A percentile compares a stretch with the other conserved stretches of the same genome.
These are phyloP conservation scores for Eupelmus urozonus DNA, from an alignment of 2,888 invertebrate species.

Conservation along the genomic window DNA sequence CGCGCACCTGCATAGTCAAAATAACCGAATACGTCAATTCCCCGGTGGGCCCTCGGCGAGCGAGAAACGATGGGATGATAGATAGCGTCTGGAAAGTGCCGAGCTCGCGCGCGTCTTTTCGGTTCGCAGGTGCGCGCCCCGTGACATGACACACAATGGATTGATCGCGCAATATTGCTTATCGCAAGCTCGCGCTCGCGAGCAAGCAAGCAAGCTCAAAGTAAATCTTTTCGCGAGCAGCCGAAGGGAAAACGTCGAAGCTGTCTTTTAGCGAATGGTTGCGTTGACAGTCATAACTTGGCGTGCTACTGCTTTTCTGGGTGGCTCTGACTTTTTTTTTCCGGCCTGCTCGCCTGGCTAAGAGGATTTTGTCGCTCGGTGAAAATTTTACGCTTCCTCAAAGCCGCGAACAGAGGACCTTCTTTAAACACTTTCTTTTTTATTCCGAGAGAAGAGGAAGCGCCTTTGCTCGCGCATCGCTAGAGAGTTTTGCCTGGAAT, in stretches of 20 bases:
- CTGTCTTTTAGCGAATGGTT: neutral
- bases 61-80: slow-evolving; percentile 49
- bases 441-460: neutral
- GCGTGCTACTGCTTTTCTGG: too few species aligned
- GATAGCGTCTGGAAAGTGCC: slow-evolving; percentile 46
- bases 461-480: neutral
- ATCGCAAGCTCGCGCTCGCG: slow-evolving; percentile 19
- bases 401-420: slow-evolving; percentile 25
- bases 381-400: slow-evolving; percentile 3
- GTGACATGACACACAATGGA: slow-evolving; percentile 46
- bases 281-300: neutral
- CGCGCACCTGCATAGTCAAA: slow-evolving; percentile 36
- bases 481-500: neutral
- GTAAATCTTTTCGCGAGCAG: slow-evolving; percentile 34
- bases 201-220: too few species aligned
- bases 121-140: neutral
- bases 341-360: neutral
- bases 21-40: slow-evolving; percentile 48
- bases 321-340: neutral
- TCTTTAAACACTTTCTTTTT: slow-evolving; percentile 23
- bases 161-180: slow-evolving; percentile 53
- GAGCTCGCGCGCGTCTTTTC: neutral
- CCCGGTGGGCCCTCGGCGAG: neutral
- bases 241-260: neutral
- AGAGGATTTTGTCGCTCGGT: slow-evolving; percentile 16